Evolutionary conservation across 2,888 invertebrate species (phyloP).

Genomic region (Tetanocera ferruginea): DNA sequence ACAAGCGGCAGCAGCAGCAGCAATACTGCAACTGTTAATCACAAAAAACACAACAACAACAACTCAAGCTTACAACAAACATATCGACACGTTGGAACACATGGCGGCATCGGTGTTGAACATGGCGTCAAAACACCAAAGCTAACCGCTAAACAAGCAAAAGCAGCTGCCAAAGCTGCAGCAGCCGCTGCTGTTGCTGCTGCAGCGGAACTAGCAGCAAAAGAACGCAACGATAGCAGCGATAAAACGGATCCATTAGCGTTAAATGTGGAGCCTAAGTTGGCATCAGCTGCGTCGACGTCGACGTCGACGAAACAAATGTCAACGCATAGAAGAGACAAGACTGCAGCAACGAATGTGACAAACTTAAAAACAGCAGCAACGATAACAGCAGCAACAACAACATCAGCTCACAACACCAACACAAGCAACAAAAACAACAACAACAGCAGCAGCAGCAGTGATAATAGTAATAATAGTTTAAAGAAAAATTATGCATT

Average conservation of each 20-base stretch:
- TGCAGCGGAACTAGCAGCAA: constrained; percentile 45
- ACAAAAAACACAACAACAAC: constrained; percentile 43
- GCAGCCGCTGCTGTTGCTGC: constrained; percentile 49
- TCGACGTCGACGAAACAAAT: constrained; percentile 13
- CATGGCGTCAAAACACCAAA: constrained; percentile 38
- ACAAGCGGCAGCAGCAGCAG: constrained; percentile 49
- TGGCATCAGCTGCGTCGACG: background rate
- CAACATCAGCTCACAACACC: constrained; percentile 49
- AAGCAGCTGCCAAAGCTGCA: constrained; percentile 49
- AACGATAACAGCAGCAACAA: constrained; percentile 48
- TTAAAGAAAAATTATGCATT: constrained; percentile 61
- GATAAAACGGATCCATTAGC: constrained; percentile 45
- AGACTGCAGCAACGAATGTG: constrained; percentile 44
- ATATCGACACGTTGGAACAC: constrained; percentile 56
- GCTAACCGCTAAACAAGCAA: constrained; percentile 52
- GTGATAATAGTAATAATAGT: constrained; percentile 62
- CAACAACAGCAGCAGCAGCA: constrained; percentile 54
- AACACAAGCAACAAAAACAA: constrained; percentile 46
- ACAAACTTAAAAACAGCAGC: constrained; percentile 42
- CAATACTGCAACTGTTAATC: constrained; percentile 48
- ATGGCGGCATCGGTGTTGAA: constrained; percentile 17
- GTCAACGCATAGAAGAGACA: constrained; percentile 30
- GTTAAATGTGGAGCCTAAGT: constrained; percentile 12
- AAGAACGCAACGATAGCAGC: constrained; percentile 47
- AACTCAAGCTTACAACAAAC: constrained; percentile 50